These are phyloP conservation scores for Nansenia antarctica DNA, from an alignment of 2,113 vertebrate species.

Conservation along the genomic window DNA sequence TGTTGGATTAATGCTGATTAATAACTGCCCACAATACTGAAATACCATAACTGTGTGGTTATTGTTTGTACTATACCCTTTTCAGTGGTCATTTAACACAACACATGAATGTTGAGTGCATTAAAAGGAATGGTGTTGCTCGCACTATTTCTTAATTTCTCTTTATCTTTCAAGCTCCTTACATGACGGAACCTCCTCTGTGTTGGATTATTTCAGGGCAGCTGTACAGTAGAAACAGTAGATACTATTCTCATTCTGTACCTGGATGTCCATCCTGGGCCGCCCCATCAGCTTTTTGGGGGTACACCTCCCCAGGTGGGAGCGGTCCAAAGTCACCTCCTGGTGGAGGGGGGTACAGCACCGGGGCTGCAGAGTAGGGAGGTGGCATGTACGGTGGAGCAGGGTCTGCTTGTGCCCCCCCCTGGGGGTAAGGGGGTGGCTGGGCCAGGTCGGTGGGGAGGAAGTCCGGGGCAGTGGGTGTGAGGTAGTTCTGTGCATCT, in stretches of 20 bases:
- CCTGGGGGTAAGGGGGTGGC: slow-evolving; percentile 15
- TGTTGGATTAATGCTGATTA: background rate
- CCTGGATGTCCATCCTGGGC: background rate
- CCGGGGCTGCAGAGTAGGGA: slow-evolving; percentile 39
- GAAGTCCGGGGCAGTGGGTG: background rate
- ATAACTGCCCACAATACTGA: background rate
- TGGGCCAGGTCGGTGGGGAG: background rate
- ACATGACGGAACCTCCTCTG: too few species aligned
- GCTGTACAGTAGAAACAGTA: background rate
- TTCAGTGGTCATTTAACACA: background rate
- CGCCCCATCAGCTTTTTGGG: too few species aligned
- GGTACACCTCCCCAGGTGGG: background rate
- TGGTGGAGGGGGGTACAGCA: background rate
- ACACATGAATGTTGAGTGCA: background rate
- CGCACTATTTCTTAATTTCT: background rate
- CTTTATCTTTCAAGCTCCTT: background rate
- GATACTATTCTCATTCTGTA: background rate
- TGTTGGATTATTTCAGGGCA: background rate
- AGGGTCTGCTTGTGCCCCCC: background rate
- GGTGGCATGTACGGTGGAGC: slow-evolving; percentile 27
- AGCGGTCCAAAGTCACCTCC: background rate
- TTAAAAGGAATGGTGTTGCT: background rate
- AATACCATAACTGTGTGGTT: too few species aligned
- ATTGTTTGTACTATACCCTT: background rate
- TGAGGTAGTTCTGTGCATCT: background rate